phyloP scores from a whole-genome alignment of 2,797 vertebrate genomes.

The Propithecus perrieri region DNA sequence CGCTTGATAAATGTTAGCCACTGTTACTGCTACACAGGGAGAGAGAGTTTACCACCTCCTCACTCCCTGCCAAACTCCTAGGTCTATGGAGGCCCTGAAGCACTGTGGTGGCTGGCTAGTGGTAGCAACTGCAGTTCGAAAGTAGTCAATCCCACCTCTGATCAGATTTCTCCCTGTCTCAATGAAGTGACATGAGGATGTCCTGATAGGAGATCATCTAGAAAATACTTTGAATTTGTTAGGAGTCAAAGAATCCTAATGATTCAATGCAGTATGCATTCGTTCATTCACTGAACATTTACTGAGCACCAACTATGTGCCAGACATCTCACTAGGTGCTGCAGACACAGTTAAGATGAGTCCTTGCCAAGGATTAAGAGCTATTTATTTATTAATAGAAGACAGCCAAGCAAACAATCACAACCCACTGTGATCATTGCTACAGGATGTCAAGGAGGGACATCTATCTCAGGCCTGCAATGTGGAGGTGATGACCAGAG shows the following conservation, averaged over 20 bases:
- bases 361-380: background rate
- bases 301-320: background rate
- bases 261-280: background rate
- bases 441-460: background rate
- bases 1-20: background rate
- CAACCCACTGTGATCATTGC: background rate
- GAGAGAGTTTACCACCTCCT: background rate
- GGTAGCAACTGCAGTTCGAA: background rate
- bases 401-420: background rate
- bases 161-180: background rate
- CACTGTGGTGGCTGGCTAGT: background rate
- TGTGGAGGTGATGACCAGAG: background rate
- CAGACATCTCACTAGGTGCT: conserved; percentile 11
- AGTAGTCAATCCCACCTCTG: background rate
- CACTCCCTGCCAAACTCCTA: background rate
- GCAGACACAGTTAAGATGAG: background rate
- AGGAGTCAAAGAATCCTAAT: background rate
- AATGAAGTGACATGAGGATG: background rate
- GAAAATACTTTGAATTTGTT: background rate
- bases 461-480: background rate
- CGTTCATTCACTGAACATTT: background rate
- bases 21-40: background rate
- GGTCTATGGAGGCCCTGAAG: background rate
- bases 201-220: background rate
- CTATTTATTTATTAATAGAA: background rate